phyloP scores from a whole-genome alignment of 2,113 vertebrate genomes.

The Apaloderma vittatum region DNA sequence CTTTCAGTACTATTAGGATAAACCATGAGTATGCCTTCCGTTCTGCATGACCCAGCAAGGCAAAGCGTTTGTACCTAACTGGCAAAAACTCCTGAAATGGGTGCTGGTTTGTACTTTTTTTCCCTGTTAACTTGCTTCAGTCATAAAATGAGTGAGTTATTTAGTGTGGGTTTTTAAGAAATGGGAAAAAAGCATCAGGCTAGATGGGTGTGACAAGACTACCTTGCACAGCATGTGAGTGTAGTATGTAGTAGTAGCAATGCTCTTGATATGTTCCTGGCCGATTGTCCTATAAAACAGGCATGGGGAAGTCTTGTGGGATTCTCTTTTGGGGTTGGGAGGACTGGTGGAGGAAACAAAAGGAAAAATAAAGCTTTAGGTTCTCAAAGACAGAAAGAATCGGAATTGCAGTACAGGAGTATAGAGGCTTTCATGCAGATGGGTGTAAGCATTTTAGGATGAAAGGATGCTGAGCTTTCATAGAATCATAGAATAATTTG shows the following conservation, averaged over 20 bases:
- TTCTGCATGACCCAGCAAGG: background rate
- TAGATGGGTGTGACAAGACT: background rate
- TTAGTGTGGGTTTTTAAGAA: background rate
- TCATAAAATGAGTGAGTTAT: background rate
- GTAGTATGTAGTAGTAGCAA: background rate
- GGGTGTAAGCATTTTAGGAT: background rate
- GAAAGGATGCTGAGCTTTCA: background rate
- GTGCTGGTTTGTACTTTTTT: background rate
- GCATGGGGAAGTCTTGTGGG: background rate
- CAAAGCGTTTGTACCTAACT: background rate
- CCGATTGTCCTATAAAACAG: background rate
- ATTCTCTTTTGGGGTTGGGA: background rate
- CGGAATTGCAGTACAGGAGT: background rate
- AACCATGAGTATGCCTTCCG: background rate
- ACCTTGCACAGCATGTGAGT: background rate
- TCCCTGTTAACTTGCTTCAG: background rate
- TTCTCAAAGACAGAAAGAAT: background rate
- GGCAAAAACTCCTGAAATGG: background rate
- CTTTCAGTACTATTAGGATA: background rate
- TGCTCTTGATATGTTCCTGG: background rate
- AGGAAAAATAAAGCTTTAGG: background rate
- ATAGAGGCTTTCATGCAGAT: background rate
- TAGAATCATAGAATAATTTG: too few species aligned
- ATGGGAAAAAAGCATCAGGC: rapidly evolving
- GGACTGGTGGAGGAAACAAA: rapidly evolving